Percentiles rank a stretch among this genome's conserved stretches.
Conservation (phyloP, 2,113 vertebrate genomes). For the Diadophis punctatus region DNA sequence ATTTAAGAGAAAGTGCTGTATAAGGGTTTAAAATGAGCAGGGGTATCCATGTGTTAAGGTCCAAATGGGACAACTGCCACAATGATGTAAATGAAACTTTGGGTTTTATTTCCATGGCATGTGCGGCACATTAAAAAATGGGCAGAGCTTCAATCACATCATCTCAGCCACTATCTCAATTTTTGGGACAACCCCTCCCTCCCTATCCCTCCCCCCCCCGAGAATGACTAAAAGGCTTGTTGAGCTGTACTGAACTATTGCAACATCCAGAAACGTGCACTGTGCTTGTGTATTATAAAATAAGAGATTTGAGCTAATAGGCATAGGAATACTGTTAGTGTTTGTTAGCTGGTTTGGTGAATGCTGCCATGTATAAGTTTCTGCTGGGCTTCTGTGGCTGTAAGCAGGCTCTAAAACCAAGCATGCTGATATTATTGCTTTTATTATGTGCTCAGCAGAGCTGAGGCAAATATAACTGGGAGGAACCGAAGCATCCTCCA, state of each 20-base stretch:
- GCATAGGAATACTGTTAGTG: background rate
- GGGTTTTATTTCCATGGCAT: background rate
- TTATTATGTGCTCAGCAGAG: background rate
- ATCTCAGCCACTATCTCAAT: background rate
- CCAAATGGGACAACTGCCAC: background rate
- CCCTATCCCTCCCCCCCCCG: no score
- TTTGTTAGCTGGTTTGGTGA: background rate
- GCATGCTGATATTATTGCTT: background rate
- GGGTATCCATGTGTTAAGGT: background rate
- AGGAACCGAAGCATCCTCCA: background rate
- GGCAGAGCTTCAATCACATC: background rate
- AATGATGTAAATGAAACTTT: background rate
- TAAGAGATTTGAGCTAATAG: background rate
- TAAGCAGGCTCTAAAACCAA: background rate
- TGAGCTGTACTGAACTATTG: background rate
- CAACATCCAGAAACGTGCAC: background rate
- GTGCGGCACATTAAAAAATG: background rate
- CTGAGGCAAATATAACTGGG: background rate
- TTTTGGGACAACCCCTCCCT: background rate
- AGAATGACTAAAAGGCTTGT: background rate
- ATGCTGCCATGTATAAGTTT: background rate
- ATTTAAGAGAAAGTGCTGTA: background rate
- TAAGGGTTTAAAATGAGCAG: background rate
- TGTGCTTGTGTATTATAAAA: background rate
- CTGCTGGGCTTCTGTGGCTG: background rate